Evolutionary conservation across 1,140 invertebrate species (phyloP), one percentile per base, ranked within the genome.

Genomic region (Hydropsyche tenuis): DNA sequence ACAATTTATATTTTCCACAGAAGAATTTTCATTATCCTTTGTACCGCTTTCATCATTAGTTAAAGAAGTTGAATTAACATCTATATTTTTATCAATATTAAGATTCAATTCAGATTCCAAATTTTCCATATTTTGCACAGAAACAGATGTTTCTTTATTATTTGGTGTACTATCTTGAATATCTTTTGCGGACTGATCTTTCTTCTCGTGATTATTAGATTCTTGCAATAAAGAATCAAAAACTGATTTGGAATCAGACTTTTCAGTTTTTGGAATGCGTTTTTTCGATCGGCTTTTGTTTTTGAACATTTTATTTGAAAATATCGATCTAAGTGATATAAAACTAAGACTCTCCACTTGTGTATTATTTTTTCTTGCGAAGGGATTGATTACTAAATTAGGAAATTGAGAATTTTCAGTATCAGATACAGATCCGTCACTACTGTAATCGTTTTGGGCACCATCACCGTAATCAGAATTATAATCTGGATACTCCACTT

Each of bases 351-450:
- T 66, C 14, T 78, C 76, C 0, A 78, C 76, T 65, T 73, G 68
- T 16, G 69, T 73, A n/a, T 27, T 53, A 62, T 45, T 72, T 48
- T 69, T 75, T 23, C 73, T 71, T 22, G 74, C 76, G 30, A 75
- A 78, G 1, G 74, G 74, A 43, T 78, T 75, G 60, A 60, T n/a
- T 0, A 78, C 76, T 18, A 77, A 43, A 56, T 77, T 75, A 22
- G 76, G 71, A 9, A n/a, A 2, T 6, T 63, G 73, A 18, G 48
- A 25, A 11, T 60, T 27, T 1, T 68, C 43, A 56, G 53, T 45
- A 0, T 43, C 25, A 3, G 69, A 42, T 43, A 12, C 72, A 18
- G 75, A 72, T 20, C 23, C 71, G 42, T 75, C 60, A 60, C 72
- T 73, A 43, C 48, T 63, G 45, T 74, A 62, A 46, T 75, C 37